Conservation (phyloP, 2,888 invertebrate genomes). For the Sympetrum striolatum region DNA sequence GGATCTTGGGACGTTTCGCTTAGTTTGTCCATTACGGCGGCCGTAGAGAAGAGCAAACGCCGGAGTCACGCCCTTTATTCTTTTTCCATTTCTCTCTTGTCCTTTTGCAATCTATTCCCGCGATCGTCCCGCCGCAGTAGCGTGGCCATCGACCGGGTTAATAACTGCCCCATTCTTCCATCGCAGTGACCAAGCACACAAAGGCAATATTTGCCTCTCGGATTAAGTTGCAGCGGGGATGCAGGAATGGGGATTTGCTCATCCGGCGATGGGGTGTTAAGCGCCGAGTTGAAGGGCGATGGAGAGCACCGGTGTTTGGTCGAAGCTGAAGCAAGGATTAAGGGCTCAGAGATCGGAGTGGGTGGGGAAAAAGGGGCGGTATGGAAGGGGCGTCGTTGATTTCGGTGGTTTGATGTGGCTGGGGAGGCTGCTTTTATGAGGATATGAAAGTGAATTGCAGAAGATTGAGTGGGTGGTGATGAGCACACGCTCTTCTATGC, state of each 20-base stretch:
- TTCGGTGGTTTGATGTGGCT: not conserved
- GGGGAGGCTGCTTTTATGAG: not conserved
- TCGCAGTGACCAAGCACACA: conserved; percentile 17
- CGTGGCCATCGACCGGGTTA: conserved; percentile 6
- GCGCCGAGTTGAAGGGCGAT: not conserved
- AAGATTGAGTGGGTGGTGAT: not conserved
- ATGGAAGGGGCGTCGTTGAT: no score
- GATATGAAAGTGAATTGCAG: not conserved
- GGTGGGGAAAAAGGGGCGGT: not conserved
- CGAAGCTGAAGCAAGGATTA: not conserved
- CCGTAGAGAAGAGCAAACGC: not conserved
- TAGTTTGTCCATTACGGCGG: not conserved
- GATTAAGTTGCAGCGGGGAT: not conserved
- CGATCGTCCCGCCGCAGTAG: not conserved
- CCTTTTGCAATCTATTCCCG: not conserved
- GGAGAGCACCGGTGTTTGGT: not conserved
- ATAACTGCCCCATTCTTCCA: conserved; percentile 25
- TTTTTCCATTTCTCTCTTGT: not conserved
- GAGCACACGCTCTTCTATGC: not conserved
- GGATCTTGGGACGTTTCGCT: not conserved
- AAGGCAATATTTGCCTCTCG: conserved; percentile 35
- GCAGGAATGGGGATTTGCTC: not conserved
- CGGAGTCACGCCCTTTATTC: not conserved
- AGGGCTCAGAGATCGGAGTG: not conserved
- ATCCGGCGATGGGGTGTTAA: not conserved